Percentiles rank a stretch among this genome's conserved stretches.
These are phyloP conservation scores for Melanogrammus aeglefinus DNA, from an alignment of 2,797 vertebrate genomes.

Conservation along the genomic window DNA sequence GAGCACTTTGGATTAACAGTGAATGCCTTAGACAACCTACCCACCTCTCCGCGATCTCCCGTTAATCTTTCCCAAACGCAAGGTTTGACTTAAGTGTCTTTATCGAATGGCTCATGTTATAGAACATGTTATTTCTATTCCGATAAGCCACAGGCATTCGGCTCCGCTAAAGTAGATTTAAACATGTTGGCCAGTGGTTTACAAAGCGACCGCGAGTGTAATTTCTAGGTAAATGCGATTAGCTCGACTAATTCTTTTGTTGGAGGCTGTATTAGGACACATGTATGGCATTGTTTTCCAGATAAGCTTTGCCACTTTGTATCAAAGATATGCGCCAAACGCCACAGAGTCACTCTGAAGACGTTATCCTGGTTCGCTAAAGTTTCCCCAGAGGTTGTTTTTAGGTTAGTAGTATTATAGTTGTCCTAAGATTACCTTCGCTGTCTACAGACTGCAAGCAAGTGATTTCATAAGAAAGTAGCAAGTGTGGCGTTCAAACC, in stretches of 20 bases:
- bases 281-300: constrained; percentile 54
- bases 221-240: constrained; percentile 55
- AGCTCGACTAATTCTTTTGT: constrained; percentile 70
- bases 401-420: too few relatives aligned
- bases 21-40: neutral
- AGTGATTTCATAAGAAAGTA: constrained; percentile 49
- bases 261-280: constrained; percentile 48
- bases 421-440: too few relatives aligned
- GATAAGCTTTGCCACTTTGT: constrained; percentile 52
- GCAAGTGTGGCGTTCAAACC: constrained; percentile 46
- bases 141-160: constrained; percentile 44
- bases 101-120: constrained; percentile 35
- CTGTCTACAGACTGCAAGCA: neutral
- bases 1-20: too few relatives aligned
- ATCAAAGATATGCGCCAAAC: too few relatives aligned
- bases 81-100: constrained; percentile 39
- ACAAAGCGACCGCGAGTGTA: constrained; percentile 23
- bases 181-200: constrained; percentile 41
- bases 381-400: too few relatives aligned
- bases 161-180: constrained; percentile 47
- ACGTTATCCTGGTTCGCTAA: too few relatives aligned
- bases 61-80: constrained; percentile 13
- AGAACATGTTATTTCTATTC: constrained; percentile 1
- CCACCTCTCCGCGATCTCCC: constrained; percentile 17
- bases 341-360: too few relatives aligned